A percentile compares a stretch with the other conserved stretches of the same genome.
Evolutionary conservation across 2,113 vertebrate species (phyloP).

Genomic region (Pseudonaja textilis): DNA sequence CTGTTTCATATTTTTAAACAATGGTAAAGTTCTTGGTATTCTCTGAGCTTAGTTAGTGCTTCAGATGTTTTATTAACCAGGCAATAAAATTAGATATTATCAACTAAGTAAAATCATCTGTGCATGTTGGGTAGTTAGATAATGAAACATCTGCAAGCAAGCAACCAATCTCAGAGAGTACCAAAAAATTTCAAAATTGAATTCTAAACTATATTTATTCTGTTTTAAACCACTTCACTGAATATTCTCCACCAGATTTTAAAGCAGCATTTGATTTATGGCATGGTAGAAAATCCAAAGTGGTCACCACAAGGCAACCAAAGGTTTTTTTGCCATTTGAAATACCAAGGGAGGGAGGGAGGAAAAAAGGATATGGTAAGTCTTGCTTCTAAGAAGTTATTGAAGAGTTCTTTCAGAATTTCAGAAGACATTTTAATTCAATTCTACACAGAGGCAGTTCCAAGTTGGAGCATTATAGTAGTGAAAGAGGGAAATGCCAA

Average conservation of each 20-base stretch:
- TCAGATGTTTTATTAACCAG: background rate
- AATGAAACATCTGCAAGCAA: background rate
- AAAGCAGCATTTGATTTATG: background rate
- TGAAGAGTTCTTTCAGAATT: background rate
- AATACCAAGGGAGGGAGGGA: background rate
- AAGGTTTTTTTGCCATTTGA: background rate
- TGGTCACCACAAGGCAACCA: background rate
- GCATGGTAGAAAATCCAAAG: background rate
- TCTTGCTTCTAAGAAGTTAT: background rate
- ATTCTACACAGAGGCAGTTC: background rate
- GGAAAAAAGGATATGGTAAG: background rate
- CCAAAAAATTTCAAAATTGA: background rate
- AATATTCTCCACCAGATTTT: background rate
- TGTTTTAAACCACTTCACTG: background rate
- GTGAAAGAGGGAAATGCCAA: background rate
- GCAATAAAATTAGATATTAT: background rate
- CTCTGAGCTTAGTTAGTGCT: background rate
- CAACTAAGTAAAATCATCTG: background rate
- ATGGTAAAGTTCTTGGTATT: background rate
- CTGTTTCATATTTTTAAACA: background rate
- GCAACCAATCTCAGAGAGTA: background rate
- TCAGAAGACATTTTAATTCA: background rate
- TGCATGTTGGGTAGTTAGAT: background rate
- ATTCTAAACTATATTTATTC: background rate
- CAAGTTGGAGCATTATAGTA: background rate